These are phyloP conservation scores for Smutsia temminckii DNA, from an alignment of 2,797 vertebrate species.

Conservation along the genomic window DNA sequence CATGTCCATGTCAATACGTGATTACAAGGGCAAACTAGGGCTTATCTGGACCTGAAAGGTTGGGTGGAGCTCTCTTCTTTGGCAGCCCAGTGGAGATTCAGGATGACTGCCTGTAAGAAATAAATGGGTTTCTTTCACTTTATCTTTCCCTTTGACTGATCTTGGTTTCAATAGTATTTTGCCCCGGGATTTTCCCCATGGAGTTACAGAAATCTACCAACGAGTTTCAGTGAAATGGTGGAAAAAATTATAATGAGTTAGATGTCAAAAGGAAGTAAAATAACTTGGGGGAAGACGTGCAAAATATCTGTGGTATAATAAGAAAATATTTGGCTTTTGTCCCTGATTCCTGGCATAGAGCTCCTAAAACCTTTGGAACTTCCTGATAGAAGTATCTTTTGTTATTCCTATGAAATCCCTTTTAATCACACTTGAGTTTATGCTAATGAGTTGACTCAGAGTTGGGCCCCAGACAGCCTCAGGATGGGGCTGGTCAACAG, in stretches of 20 bases:
- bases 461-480: not conserved
- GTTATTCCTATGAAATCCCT: not conserved
- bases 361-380: not conserved
- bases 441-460: not conserved
- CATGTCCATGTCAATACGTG: too few species aligned
- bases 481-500: not conserved
- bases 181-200: too few species aligned
- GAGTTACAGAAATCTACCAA: not conserved
- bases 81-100: too few species aligned
- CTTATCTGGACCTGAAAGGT: too few species aligned
- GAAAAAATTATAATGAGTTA: not conserved
- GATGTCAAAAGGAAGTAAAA: not conserved
- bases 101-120: too few species aligned
- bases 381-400: not conserved
- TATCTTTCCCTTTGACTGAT: too few species aligned
- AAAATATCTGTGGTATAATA: not conserved
- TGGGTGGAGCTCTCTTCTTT: too few species aligned
- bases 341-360: too few species aligned
- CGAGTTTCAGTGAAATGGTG: not conserved
- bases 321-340: not conserved
- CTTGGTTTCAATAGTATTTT: too few species aligned
- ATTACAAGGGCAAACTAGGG: too few species aligned
- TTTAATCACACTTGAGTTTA: not conserved
- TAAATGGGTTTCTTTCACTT: too few species aligned
- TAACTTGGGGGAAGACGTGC: not conserved